A percentile compares a stretch with the other conserved stretches of the same genome.
phyloP scores from a whole-genome alignment of 2,113 vertebrate genomes.

The Suricata suricatta region DNA sequence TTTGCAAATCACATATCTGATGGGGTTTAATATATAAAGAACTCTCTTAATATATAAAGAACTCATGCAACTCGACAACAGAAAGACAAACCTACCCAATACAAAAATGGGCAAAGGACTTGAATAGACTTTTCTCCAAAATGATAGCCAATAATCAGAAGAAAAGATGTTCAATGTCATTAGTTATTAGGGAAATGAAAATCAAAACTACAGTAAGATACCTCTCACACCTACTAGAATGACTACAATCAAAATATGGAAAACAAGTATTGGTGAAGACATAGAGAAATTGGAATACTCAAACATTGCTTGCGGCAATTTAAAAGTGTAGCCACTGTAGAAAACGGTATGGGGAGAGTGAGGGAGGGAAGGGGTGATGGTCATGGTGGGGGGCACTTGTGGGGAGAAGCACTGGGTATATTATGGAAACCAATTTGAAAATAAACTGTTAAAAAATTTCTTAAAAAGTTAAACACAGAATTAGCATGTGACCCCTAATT shows the following conservation, averaged over 20 bases:
- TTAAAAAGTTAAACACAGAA: not conserved
- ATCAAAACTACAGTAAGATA: not conserved
- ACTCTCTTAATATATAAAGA: not conserved
- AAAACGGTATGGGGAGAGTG: not conserved
- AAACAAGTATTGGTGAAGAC: not conserved
- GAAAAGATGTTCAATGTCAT: not conserved
- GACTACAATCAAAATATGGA: not conserved
- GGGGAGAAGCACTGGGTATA: no score
- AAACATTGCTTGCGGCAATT: not conserved
- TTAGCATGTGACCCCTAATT: not conserved
- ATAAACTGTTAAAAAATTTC: not conserved
- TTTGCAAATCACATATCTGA: not conserved
- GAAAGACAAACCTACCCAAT: not conserved
- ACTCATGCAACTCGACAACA: not conserved
- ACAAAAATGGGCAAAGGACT: not conserved
- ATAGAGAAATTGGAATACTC: not conserved
- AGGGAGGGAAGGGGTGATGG: no score
- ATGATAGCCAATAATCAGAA: not conserved
- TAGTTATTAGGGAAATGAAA: not conserved
- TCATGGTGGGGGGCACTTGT: no score
- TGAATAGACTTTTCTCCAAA: not conserved
- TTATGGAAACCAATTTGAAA: no score
- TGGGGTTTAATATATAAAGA: not conserved
- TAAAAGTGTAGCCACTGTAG: not conserved
- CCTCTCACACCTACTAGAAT: not conserved